These are phyloP conservation scores for Zaprionus ghesquierei DNA, from an alignment of 1,140 invertebrate species.

Conservation along the genomic window DNA sequence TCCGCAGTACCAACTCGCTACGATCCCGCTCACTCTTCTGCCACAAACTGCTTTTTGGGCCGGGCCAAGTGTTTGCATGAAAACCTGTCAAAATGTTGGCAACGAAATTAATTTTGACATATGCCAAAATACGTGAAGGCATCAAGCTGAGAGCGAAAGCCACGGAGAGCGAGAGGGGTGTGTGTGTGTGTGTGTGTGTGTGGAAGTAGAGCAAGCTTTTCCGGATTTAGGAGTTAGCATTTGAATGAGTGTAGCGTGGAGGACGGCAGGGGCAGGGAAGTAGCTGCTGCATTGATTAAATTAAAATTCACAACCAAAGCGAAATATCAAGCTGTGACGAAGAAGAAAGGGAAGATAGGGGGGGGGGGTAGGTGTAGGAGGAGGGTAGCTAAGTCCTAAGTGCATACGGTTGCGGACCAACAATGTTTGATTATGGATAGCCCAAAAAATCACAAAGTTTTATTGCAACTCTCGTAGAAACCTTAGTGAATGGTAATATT, in stretches of 20 bases:
- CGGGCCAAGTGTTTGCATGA: conserved; percentile 61
- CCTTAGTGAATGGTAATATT: no score
- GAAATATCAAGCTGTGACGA: background rate
- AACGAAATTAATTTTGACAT: conserved; percentile 77
- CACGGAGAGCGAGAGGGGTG: background rate
- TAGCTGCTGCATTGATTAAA: conserved; percentile 19
- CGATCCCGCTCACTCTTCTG: background rate
- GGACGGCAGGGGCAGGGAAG: background rate
- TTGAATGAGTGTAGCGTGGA: background rate
- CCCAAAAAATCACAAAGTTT: no score
- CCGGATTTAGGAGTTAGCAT: background rate
- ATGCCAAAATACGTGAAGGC: conserved; percentile 69
- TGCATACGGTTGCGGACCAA: no score
- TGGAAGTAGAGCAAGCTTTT: background rate
- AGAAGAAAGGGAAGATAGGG: no score
- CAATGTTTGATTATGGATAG: no score
- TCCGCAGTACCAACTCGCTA: background rate
- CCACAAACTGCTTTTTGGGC: background rate
- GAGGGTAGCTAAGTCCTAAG: no score
- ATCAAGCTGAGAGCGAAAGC: conserved; percentile 9
- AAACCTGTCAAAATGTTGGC: conserved; percentile 73
- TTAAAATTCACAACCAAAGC: conserved; percentile 21
- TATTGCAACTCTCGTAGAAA: no score
- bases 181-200: background rate
- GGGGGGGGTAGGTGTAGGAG: no score